phyloP scores from a whole-genome alignment of 1,140 invertebrate species.

The Trichogramma pretiosum region DNA sequence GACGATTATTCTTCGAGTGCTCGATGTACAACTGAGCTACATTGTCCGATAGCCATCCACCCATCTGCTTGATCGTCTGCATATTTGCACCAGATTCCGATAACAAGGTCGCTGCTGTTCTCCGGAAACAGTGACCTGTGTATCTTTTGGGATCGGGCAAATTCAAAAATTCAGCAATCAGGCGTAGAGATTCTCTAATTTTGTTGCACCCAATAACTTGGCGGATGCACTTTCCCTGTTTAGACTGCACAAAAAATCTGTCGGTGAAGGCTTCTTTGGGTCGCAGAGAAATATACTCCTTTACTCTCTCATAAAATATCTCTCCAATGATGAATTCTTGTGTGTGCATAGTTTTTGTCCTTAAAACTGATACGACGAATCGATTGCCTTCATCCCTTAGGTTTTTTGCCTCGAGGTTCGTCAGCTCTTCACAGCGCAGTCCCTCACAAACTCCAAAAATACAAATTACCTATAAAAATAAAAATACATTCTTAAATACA shows the following conservation, averaged over 20 bases:
- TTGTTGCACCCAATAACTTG: slow-evolving; percentile 27
- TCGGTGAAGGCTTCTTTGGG: neutral
- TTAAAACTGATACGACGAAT: too few species aligned
- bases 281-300: too few species aligned
- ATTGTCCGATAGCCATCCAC: slow-evolving; percentile 14
- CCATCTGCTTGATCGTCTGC: slow-evolving; percentile 13
- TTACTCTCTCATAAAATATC: too few species aligned
- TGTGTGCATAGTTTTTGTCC: too few species aligned
- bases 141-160: slow-evolving; percentile 13
- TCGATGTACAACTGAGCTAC: slow-evolving; percentile 15
- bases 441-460: too few species aligned
- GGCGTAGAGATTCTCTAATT: slow-evolving; percentile 6
- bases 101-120: slow-evolving; percentile 17
- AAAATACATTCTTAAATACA: too few species aligned
- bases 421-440: too few species aligned
- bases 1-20: slow-evolving; percentile 11
- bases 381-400: too few species aligned
- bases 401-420: too few species aligned
- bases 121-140: slow-evolving; percentile 10
- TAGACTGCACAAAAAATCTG: slow-evolving; percentile 9
- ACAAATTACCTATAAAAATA: too few species aligned
- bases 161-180: slow-evolving; percentile 18
- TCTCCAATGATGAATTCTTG: too few species aligned
- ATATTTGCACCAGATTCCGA: slow-evolving; percentile 17
- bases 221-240: neutral